Evolutionary conservation across 2,888 invertebrate species (phyloP).

Genomic region (Tigriopus californicus): DNA sequence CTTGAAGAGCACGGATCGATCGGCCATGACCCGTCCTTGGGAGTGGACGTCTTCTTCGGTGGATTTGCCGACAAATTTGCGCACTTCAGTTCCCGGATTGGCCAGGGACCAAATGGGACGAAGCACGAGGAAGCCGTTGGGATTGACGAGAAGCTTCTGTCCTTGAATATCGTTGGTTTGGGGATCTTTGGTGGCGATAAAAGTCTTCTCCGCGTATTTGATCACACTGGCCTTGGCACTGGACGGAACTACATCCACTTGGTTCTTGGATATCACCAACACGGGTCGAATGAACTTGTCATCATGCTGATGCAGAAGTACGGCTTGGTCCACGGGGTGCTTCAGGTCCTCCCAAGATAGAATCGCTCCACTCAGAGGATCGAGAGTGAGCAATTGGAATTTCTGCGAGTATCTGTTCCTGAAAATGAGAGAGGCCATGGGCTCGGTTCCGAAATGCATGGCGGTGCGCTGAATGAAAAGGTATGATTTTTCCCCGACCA

Average conservation of each 20-base stretch:
- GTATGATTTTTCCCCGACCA: no score
- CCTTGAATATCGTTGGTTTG: slow-evolving; percentile 3
- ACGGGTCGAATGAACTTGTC: slow-evolving; percentile 6
- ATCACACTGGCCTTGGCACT: neutral
- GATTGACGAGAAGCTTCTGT: neutral
- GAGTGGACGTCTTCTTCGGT: slow-evolving; percentile 64
- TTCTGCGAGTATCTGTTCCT: slow-evolving; percentile 24
- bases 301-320: neutral
- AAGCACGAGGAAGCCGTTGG: neutral
- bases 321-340: neutral
- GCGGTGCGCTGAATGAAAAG: neutral
- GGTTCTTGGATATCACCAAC: neutral
- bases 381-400: slow-evolving; percentile 53
- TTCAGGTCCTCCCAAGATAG: neutral
- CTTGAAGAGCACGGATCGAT: slow-evolving; percentile 92
- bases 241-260: neutral
- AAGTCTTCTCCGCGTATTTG: neutral
- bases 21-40: slow-evolving; percentile 80
- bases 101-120: slow-evolving; percentile 2
- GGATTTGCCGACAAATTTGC: slow-evolving; percentile 34
- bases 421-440: neutral
- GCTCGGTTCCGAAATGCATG: neutral
- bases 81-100: slow-evolving; percentile 34
- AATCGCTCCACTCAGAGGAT: slow-evolving; percentile 66
- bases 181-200: neutral